Conservation (phyloP, 2,797 vertebrate species). For the Lepus oiostolus region DNA sequence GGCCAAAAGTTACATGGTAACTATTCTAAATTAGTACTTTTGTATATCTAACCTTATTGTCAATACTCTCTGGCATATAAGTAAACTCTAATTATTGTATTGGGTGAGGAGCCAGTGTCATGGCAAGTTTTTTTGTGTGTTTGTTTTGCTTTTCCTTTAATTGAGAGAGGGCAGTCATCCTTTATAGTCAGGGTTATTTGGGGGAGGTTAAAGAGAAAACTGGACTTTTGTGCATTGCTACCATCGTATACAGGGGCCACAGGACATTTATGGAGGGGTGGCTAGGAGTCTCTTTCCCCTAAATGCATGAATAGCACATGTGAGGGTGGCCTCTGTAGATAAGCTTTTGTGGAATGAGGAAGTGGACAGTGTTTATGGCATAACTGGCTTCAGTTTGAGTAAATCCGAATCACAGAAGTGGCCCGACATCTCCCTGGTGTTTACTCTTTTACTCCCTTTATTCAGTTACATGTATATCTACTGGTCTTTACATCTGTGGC, state of each 20-base stretch:
- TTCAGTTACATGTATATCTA: background rate
- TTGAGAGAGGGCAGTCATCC: background rate
- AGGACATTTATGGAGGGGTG: background rate
- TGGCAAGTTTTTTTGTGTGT: background rate
- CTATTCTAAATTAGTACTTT: background rate
- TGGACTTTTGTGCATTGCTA: background rate
- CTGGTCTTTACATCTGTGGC: background rate
- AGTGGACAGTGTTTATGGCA: background rate
- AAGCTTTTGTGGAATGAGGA: background rate
- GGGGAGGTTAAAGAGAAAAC: background rate
- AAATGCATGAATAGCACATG: background rate
- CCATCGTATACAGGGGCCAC: rapidly evolving
- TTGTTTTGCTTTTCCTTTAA: background rate
- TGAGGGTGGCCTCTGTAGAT: background rate
- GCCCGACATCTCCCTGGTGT: background rate
- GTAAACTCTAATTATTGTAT: background rate
- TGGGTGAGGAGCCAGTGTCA: background rate
- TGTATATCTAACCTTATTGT: background rate
- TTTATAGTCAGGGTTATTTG: background rate
- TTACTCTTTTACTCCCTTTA: background rate
- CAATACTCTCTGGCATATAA: background rate
- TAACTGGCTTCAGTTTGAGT: background rate
- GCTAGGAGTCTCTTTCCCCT: background rate
- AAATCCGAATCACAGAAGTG: background rate
- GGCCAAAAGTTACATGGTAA: background rate